phyloP scores from a whole-genome alignment of 2,888 invertebrate species.

The Leptura quadrifasciata region DNA sequence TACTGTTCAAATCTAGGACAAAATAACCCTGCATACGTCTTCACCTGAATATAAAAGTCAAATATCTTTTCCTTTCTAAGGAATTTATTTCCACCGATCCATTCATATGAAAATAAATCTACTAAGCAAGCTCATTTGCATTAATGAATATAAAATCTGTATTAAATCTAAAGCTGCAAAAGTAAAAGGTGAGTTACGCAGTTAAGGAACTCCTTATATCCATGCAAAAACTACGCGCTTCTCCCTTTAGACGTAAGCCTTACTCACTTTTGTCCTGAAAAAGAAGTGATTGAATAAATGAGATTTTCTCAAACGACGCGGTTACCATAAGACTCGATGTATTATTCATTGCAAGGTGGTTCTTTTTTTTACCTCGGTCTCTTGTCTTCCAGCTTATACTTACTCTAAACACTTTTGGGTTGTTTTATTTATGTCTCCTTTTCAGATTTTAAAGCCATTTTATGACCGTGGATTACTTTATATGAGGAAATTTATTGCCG shows the following conservation, averaged over 20 bases:
- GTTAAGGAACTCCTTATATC: conserved; percentile 9
- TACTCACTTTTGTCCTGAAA: conserved; percentile 58
- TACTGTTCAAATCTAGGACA: too few relatives aligned
- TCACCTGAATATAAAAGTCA: not conserved
- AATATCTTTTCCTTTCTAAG: not conserved
- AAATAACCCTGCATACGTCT: not conserved
- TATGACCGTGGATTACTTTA: conserved; percentile 47
- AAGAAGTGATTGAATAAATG: conserved; percentile 70
- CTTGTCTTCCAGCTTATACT: conserved; percentile 50
- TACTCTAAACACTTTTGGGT: conserved; percentile 52
- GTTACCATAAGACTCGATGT: conserved; percentile 61
- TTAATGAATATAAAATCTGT: conserved; percentile 37
- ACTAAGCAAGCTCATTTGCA: conserved; percentile 10
- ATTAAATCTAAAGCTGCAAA: conserved; percentile 12
- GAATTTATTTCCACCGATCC: conserved; percentile 7
- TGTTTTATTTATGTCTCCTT: conserved; percentile 56
- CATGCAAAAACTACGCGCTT: conserved; percentile 25
- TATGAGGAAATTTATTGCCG: conserved; percentile 21
- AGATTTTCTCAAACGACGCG: conserved; percentile 66
- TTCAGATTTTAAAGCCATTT: conserved; percentile 50
- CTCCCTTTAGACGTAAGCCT: conserved; percentile 17
- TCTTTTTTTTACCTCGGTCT: conserved; percentile 52
- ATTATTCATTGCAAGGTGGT: conserved; percentile 61
- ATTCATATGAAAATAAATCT: conserved; percentile 15
- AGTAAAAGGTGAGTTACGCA: conserved; percentile 31